Conservation (phyloP, 2,797 vertebrate species). For the Neosalanx taihuensis region DNA sequence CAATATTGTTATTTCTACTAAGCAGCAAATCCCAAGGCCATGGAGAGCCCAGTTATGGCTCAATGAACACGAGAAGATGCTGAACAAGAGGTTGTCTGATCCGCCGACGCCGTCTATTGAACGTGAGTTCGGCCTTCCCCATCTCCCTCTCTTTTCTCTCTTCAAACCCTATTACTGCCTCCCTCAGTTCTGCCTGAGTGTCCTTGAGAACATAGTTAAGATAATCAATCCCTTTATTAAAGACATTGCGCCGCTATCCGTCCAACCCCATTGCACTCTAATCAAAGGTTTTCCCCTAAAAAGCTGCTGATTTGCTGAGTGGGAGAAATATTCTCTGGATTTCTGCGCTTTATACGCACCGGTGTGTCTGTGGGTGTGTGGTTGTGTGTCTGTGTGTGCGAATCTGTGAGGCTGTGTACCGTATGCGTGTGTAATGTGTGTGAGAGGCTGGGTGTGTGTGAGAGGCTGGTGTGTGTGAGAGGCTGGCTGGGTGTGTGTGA, state of each 20-base stretch:
- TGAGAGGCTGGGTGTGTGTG: neutral
- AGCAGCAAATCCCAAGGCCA: neutral
- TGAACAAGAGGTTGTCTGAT: neutral
- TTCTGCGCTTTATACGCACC: neutral
- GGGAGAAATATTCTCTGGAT: conserved; percentile 6
- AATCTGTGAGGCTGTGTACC: neutral
- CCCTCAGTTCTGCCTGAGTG: conserved; percentile 3
- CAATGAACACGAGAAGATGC: neutral
- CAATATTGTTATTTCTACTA: neutral
- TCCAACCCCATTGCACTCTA: conserved; percentile 13
- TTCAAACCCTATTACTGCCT: neutral
- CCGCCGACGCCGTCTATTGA: neutral
- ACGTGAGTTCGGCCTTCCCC: neutral
- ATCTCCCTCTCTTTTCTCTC: neutral
- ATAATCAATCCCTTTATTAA: conserved; percentile 17
- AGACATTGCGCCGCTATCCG: neutral
- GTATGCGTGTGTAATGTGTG: neutral
- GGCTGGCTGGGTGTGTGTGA: neutral
- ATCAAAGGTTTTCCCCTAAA: conserved; percentile 3
- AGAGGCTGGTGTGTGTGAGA: neutral
- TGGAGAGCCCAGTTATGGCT: neutral
- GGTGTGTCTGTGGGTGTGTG: neutral
- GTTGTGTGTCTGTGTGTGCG: neutral
- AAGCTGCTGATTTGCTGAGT: conserved; percentile 15
- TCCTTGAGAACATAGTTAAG: conserved; percentile 14